Evolutionary conservation across 2,888 invertebrate genomes (phyloP), one percentile per base, ranked within the genome.

Genomic region (Mythimna impura): DNA sequence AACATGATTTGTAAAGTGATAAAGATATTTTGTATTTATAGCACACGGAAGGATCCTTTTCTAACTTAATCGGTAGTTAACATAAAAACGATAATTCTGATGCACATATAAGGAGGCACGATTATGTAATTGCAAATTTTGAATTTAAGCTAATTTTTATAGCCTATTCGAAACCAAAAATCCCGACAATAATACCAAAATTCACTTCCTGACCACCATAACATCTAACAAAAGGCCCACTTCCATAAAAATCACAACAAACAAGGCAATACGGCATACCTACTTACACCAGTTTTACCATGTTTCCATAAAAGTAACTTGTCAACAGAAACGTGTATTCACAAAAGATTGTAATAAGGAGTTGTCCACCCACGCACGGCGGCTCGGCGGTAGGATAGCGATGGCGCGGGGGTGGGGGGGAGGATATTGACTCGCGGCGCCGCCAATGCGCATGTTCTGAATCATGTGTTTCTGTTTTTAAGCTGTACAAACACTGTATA

Each of bases 351-450:
- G 78, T 76, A 86, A 87, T 88, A 82, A 64, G 81, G 78, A 89
- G 85, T 87, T 94, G 91, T 75, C 80, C 86, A 72, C 82, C 88
- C 93, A 90, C 89, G 84, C 86, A 78, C 76, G 43, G 77, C 62
- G 85, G 89, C 81, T 83, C 87, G 86, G 85, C 79, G 90, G 91
- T 89, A 89, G 86, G 91, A 87, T 90, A 91, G 93, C 94, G 95
- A 96, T 95, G 95, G 96, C 92, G 94, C 93, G 92, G 91, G 87
- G 95, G 88, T 91, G 92, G 91, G 94, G 92, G 92, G 95, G 96
- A 94, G 95, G 95, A 95, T 96, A 96, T 95, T 96, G 96, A 96
- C 96, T 96, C 92, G 95, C 93, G 92, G 81, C 91, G 93, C 88
- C 93, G 90, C 88, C 91, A 94, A 86, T 94, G 96, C 95, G 96